phyloP scores from a whole-genome alignment of 2,113 vertebrate species.

The Hemiprocne comata region DNA sequence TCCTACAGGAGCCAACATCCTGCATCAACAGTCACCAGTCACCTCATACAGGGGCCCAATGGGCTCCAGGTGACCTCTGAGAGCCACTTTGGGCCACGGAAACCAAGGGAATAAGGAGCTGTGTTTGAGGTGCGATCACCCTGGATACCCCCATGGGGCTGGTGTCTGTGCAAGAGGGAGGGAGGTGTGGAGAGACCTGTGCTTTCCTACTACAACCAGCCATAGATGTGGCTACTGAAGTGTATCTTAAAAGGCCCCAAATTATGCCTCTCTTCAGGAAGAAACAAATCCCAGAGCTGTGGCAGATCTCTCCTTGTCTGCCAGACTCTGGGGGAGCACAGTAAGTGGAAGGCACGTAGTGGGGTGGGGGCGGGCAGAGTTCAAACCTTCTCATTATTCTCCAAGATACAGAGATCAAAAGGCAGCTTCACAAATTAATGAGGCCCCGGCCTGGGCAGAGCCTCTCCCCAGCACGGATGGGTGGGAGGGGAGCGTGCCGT shows the following conservation, averaged over 20 bases:
- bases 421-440: slow-evolving; percentile 11
- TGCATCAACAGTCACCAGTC: neutral
- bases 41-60: neutral
- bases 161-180: neutral
- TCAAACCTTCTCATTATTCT: slow-evolving; percentile 45
- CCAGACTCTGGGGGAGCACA: neutral
- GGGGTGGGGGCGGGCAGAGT: neutral
- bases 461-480: neutral
- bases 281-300: neutral
- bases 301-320: neutral
- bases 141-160: neutral
- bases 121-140: neutral
- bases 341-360: neutral
- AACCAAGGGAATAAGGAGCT: neutral
- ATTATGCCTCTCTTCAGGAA: neutral
- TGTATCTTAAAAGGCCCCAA: neutral
- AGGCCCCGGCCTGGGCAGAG: slow-evolving; percentile 11
- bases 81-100: neutral
- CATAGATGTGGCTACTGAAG: neutral
- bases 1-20: neutral
- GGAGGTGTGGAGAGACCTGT: neutral
- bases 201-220: neutral
- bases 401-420: slow-evolving; percentile 49
- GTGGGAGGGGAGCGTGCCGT: neutral
- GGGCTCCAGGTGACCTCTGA: neutral